A percentile compares a stretch with the other conserved stretches of the same genome.
These are phyloP conservation scores for Falco peregrinus DNA, from an alignment of 2,797 vertebrate species.

Conservation along the genomic window DNA sequence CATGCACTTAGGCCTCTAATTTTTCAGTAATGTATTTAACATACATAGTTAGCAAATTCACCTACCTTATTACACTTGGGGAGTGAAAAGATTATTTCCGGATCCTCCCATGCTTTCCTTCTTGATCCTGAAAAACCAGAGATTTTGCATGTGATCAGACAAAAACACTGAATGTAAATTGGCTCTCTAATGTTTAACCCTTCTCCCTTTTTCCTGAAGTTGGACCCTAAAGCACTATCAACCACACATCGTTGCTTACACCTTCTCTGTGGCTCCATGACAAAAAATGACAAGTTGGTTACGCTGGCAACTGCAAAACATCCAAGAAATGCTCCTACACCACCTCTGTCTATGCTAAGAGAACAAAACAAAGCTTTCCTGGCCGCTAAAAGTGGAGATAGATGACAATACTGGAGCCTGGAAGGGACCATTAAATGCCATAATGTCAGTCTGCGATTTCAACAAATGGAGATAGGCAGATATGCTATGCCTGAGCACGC, in stretches of 20 bases:
- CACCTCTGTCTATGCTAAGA: neutral
- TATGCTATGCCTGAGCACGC: accelerated
- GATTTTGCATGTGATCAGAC: neutral
- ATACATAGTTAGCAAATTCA: neutral
- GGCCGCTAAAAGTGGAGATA: neutral
- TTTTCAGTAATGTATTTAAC: neutral
- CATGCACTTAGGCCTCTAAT: neutral
- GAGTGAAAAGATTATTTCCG: neutral
- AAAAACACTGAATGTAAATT: neutral
- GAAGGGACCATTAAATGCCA: neutral
- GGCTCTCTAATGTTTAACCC: neutral
- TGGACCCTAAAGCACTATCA: neutral
- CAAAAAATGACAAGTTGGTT: neutral
- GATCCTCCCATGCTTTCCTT: neutral
- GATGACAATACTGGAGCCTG: neutral
- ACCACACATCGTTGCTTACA: neutral
- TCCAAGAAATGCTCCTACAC: neutral
- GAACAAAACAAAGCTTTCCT: neutral
- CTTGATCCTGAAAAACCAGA: neutral
- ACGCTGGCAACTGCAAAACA: neutral
- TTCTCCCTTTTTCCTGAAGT: neutral
- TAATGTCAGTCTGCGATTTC: neutral
- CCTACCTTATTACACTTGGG: neutral
- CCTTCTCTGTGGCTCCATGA: neutral
- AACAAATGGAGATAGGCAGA: neutral